A percentile compares a stretch with the other conserved stretches of the same genome.
These are phyloP conservation scores for Apamea sordens DNA, from an alignment of 2,888 invertebrate species.

Conservation along the genomic window DNA sequence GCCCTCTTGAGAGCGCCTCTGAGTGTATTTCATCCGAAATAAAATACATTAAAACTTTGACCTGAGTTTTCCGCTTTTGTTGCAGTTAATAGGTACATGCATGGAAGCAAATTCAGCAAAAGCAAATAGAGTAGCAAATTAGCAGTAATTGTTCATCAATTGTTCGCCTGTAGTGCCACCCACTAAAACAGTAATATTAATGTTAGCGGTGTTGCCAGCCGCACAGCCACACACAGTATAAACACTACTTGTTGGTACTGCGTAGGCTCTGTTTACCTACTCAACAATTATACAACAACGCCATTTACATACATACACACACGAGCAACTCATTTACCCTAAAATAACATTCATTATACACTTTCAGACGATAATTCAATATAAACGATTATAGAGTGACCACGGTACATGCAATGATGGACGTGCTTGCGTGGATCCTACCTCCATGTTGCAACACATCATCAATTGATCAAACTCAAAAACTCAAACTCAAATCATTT, in stretches of 20 bases:
- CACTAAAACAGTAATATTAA: slow-evolving; percentile 36
- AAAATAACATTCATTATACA: slow-evolving; percentile 40
- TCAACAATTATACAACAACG: slow-evolving; percentile 52
- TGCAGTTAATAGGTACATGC: neutral
- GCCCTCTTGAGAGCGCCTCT: too few species aligned
- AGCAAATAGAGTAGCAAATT: neutral
- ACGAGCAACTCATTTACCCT: slow-evolving; percentile 11
- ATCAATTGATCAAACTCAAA: too few species aligned
- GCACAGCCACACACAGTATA: slow-evolving; percentile 31
- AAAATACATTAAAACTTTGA: slow-evolving; percentile 10
- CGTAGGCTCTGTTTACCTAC: slow-evolving; percentile 48
- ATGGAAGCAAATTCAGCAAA: neutral
- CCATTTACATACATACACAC: slow-evolving; percentile 48
- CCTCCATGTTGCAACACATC: neutral
- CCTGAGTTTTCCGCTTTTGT: neutral
- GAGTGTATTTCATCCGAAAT: neutral
- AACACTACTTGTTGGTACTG: slow-evolving; percentile 42
- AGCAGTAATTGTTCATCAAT: neutral
- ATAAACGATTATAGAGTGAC: neutral
- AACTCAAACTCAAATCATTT: too few species aligned
- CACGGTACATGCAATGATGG: too few species aligned
- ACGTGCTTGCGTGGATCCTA: neutral
- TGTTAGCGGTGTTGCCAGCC: slow-evolving; percentile 9
- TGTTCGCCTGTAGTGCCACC: neutral
- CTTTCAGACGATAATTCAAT: neutral